Base-by-base conservation (phyloP, 2,888 invertebrate genomes). In the Noctuana brunneofusca region DNA sequence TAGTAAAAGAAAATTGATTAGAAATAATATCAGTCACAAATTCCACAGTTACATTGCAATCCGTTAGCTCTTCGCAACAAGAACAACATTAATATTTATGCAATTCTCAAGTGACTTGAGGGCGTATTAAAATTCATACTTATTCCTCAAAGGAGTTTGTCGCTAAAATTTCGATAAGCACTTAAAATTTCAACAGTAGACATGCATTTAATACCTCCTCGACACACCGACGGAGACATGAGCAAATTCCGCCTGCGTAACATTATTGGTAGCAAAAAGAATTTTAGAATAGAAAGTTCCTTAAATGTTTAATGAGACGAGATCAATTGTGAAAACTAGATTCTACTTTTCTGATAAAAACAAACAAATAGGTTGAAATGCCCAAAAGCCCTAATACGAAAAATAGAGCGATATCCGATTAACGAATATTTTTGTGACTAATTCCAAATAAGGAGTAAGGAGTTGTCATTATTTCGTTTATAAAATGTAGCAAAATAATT, bases 111-210 rank as follows among this genome's bases (percentile, higher is more conserved):
- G 82, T 84, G 83, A 79, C 83, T 80, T 83, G 80, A 83, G 78
- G 82, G 84, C 87, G 86, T 80, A 87, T 89, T 89, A 85, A 86
- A 84, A 89, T 89, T 89, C 86, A 86, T 83, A 83, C 83, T 80
- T 79, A 69, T 78, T 38, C 77, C 18, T 82, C 83, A 85, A 83
- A 84, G 84, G 78, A 74, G 75, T 70, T 73, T 74, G 73, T 75
- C 75, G 71, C 80, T 83, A 81, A 84, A 85, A 85, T 82, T 84
- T 81, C 77, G 75, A 80, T 79, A 46, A 18, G 46, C 20, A 77
- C 78, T 86, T 78, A 79, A 83, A 80, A 76, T 83, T 83, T 82
- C 74, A 80, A 76, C 75, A 72, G 69, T 66, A 20, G 11, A 46
- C 43, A 66, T 71, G 71, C 68, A 74, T 71, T 75, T 63, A n/a